Evolutionary conservation across 2,797 vertebrate genomes (phyloP).

Genomic region (Petrocephalus sullivani): DNA sequence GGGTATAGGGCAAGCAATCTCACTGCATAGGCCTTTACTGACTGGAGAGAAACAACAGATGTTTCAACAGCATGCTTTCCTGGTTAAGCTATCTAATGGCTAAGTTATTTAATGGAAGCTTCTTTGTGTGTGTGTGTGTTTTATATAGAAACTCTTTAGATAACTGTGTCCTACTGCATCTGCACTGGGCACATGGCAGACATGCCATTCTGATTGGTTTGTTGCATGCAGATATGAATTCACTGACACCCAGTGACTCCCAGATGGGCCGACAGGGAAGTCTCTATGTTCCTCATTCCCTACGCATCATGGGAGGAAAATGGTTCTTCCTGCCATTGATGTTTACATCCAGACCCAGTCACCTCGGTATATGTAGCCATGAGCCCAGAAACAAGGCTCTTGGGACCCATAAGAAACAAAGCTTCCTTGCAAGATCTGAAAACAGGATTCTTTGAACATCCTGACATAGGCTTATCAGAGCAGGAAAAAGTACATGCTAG

Average conservation of each 20-base stretch:
- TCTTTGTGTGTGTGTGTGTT: not conserved
- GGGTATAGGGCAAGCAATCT: not conserved
- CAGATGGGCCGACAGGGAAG: not conserved
- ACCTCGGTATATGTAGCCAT: not conserved
- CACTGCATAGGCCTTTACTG: not conserved
- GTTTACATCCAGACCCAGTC: not conserved
- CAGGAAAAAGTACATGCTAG: not conserved
- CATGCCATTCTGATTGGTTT: too few relatives aligned
- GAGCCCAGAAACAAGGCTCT: not conserved
- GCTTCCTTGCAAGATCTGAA: not conserved
- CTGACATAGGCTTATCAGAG: not conserved
- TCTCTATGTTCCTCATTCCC: not conserved
- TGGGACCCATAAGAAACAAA: not conserved
- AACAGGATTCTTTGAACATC: not conserved
- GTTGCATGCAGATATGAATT: not conserved
- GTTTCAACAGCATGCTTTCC: not conserved
- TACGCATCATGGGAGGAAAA: not conserved
- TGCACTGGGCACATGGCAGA: not conserved
- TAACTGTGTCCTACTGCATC: not conserved
- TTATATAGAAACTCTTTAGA: not conserved
- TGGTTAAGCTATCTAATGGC: not conserved
- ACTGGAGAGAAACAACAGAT: not conserved
- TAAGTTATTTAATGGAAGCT: not conserved
- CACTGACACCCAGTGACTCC: not conserved
- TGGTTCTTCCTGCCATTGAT: not conserved